Base-by-base conservation (phyloP, 2,888 invertebrate genomes). In the Polymixis flavicincta region DNA sequence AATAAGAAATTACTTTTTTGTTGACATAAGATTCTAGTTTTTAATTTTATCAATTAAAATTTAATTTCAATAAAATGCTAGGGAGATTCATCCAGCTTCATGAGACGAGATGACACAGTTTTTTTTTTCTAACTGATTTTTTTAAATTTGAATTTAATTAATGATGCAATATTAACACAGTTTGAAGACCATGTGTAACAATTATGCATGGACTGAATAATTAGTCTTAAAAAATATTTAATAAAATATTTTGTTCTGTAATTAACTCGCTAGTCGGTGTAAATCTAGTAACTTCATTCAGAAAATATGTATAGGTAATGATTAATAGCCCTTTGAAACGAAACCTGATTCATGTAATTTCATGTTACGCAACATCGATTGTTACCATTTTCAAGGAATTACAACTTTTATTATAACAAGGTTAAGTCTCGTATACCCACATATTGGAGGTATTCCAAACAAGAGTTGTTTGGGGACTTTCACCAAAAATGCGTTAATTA, bases 341-440 rank as follows among this genome's bases (percentile, higher is more conserved):
- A 69, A 80, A 77, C 78, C 54, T 42, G 80, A 78, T 73, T 68
- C 28, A 79, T 68, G 28, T 71, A 71, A 82, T 71, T 79, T 79
- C 57, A 64, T 52, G 50, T 85, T 87, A 57, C 61, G 74, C 45
- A 85, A 85, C 45, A 72, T 60, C 50, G 76, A 83, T 75, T 72
- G 86, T 74, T 71, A 83, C 72, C 60, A 67, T 73, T 75, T 76
- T 78, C 85, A 85, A 85, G 87, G 80, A 85, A 70, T 85, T 77
- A 82, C 85, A 87, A 85, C 80, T 80, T 87, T 87, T 80, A 78
- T 73, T 42, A 42, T 74, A 71, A 68, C 86, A 70, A 80, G 84
- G 88, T 85, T 79, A 77, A 69, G 52, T 77, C 32, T 78, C 59
- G 64, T 66, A 54, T 42, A 28, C 60, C 57, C 60, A 74, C 74